Evolutionary conservation across 2,113 vertebrate genomes (phyloP), one percentile per base, ranked within the genome.

Genomic region (Leucosticte australis): DNA sequence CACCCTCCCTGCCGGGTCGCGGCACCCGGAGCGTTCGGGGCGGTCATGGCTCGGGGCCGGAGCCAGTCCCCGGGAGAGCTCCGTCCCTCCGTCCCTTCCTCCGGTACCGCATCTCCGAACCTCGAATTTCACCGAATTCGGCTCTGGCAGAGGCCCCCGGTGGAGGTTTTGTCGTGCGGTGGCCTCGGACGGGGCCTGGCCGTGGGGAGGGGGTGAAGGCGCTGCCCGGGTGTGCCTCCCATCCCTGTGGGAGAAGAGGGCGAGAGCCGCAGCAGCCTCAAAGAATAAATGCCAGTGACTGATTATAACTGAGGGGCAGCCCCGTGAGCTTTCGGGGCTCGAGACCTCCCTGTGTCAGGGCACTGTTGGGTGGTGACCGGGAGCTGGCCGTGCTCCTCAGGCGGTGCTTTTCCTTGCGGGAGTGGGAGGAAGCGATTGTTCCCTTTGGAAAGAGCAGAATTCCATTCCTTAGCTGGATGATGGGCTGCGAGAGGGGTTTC

Each of bases 241-340:
- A 4, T 4, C 14, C 13, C 42, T 13, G 19, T 5, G 11, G 22
- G 37, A 39, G 59, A 23, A 19, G 13, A 20, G 31, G 18, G n/a
- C 1, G 52, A 64, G 56, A 70, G 23, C 37, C 8, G 18, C 64
- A 6, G 68, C 6, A 7, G 21, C 56, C 37, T 68, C 39, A 0
- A 5, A 16, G 46, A 15, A 47, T 42, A 17, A 55, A n/a, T 0
- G 1, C 22, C 13, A 9, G 2, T 11, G 60, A 1, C 28, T 11
- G 5, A 0, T 16, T 2, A 7, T 1, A 13, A 33, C 27, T 14
- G n/a, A 39, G 69, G 64, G 31, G 11, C 15, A 55, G 10, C 52
- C 21, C 12, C 1, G 2, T 5, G 79, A 39, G 87, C 31, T 87
- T 33, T 24, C 0, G 6, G 60, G 55, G 21, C 39, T 41, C 0